phyloP scores from a whole-genome alignment of 2,797 vertebrate genomes.

The Tragopan temminckii region DNA sequence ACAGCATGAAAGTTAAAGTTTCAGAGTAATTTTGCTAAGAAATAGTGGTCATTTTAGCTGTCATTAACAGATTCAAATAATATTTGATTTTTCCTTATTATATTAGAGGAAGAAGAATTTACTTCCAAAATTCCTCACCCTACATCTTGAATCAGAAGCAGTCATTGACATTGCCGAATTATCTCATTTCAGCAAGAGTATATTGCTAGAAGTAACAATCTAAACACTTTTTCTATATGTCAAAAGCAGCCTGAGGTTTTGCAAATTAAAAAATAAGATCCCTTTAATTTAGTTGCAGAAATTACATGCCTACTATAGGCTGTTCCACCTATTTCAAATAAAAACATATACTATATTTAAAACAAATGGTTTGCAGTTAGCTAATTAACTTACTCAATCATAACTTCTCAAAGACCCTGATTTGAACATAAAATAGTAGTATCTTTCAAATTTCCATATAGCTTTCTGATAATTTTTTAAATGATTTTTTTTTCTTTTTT shows the following conservation, averaged over 20 bases:
- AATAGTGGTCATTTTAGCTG: neutral
- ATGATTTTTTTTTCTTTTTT: neutral
- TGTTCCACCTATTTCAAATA: neutral
- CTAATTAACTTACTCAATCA: neutral
- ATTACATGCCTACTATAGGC: neutral
- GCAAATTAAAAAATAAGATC: neutral
- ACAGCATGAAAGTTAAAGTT: neutral
- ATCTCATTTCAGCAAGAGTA: slow-evolving; percentile 23
- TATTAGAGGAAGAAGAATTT: neutral
- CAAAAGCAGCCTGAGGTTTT: slow-evolving; percentile 1
- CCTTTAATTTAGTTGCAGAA: neutral
- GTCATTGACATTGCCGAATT: slow-evolving; percentile 26
- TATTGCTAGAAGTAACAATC: slow-evolving; percentile 6
- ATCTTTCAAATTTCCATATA: neutral
- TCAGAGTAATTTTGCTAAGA: neutral
- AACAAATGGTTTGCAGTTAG: neutral
- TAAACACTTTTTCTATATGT: neutral
- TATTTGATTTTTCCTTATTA: neutral
- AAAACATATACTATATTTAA: neutral
- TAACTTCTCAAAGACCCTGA: neutral
- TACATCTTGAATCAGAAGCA: neutral
- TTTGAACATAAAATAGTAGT: neutral
- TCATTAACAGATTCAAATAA: neutral
- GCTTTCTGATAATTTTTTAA: neutral
- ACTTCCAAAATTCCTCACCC: slow-evolving; percentile 26